Conservation (phyloP, 2,797 vertebrate species). For the Otolemur crassicaudatus region DNA sequence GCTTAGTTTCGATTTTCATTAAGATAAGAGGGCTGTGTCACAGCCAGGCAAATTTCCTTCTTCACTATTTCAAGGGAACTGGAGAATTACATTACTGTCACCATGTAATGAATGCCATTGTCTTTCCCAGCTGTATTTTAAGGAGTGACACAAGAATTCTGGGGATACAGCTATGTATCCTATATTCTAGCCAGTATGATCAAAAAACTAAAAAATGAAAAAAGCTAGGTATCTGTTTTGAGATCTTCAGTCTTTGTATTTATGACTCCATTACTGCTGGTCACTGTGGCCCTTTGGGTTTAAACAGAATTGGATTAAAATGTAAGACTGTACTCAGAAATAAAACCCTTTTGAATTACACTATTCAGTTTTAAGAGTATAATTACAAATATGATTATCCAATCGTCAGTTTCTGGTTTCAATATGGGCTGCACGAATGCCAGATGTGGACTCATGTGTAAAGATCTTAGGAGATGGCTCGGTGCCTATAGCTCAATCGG, state of each 20-base stretch:
- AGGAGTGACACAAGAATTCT: neutral
- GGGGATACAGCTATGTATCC: neutral
- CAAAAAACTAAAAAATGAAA: neutral
- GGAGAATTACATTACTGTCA: conserved; percentile 36
- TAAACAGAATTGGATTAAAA: conserved; percentile 57
- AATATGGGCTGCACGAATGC: conserved; percentile 36
- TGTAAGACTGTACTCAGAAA: conserved; percentile 38
- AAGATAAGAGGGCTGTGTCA: conserved; percentile 53
- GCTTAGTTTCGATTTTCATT: conserved; percentile 71
- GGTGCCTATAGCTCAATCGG: too few species aligned
- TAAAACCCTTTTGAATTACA: conserved; percentile 25
- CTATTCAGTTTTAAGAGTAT: conserved; percentile 47
- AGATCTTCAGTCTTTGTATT: neutral
- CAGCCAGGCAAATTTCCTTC: neutral
- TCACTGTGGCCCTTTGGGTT: neutral
- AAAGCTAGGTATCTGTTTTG: neutral
- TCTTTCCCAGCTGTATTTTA: conserved; percentile 23
- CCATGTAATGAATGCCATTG: neutral
- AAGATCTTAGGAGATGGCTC: conserved; percentile 28
- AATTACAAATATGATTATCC: conserved; percentile 53
- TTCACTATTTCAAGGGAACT: conserved; percentile 36
- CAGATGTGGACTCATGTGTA: conserved; percentile 19
- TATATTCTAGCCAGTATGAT: neutral
- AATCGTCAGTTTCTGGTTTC: conserved; percentile 58
- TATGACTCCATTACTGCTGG: neutral